Evolutionary conservation across 1,140 invertebrate species (phyloP).

Genomic region (Uloborus diversus): DNA sequence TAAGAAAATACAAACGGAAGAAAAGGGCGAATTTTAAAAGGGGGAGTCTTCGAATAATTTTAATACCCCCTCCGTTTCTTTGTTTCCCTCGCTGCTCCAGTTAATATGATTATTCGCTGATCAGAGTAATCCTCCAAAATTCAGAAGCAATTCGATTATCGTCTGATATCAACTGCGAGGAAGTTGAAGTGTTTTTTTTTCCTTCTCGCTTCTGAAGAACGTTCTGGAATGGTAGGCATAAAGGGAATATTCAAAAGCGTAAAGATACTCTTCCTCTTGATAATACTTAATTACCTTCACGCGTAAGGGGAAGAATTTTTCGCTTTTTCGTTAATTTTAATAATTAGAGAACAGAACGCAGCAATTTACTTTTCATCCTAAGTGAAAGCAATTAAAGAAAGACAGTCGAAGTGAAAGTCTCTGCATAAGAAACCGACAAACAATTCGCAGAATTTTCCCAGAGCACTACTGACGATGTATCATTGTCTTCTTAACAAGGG

Average conservation of each 20-base stretch:
- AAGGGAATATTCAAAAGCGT: slow-evolving; percentile 30
- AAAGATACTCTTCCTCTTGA: slow-evolving; percentile 11
- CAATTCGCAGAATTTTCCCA: neutral
- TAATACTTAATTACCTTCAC: slow-evolving; percentile 38
- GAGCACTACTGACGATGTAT: slow-evolving; percentile 40
- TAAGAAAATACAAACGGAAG: slow-evolving; percentile 19
- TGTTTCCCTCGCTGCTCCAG: slow-evolving; percentile 33
- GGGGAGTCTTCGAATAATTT: neutral
- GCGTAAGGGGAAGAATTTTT: neutral
- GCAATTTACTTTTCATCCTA: slow-evolving; percentile 28
- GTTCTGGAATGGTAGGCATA: too few species aligned
- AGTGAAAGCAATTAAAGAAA: slow-evolving; percentile 50
- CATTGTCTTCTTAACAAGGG: slow-evolving; percentile 37
- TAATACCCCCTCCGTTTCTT: neutral
- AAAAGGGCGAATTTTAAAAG: neutral
- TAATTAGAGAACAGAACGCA: slow-evolving; percentile 29
- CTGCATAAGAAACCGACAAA: neutral
- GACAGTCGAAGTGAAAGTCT: slow-evolving; percentile 6
- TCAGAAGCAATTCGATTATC: slow-evolving; percentile 52
- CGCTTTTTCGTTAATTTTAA: slow-evolving; percentile 47
- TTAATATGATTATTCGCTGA: slow-evolving; percentile 45
- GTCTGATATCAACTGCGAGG: slow-evolving; percentile 47
- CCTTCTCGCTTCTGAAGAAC: neutral
- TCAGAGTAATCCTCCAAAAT: slow-evolving; percentile 49
- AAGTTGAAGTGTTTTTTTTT: slow-evolving; percentile 34